phyloP scores from a whole-genome alignment of 2,113 vertebrate genomes.

The Dasyurus viverrinus region DNA sequence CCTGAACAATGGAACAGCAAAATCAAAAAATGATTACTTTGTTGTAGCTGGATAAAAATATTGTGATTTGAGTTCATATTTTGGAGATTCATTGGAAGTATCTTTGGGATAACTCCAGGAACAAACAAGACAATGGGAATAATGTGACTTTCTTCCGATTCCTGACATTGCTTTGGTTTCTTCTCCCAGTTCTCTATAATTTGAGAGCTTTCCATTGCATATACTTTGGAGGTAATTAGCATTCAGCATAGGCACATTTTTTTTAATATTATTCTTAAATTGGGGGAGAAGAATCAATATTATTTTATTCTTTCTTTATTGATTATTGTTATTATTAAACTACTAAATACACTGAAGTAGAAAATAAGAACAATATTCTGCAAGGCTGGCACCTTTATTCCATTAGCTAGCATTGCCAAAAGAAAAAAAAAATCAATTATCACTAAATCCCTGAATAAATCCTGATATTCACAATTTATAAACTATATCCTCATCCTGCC shows the following conservation, averaged over 20 bases:
- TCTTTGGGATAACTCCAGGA: background rate
- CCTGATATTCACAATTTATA: background rate
- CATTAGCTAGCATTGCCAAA: conserved; percentile 1
- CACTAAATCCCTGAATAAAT: conserved; percentile 29
- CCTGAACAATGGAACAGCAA: background rate
- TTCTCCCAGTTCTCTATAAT: background rate
- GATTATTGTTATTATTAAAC: conserved; percentile 18
- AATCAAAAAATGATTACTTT: background rate
- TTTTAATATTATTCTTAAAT: background rate
- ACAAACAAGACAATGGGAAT: background rate
- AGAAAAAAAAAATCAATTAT: conserved; percentile 13
- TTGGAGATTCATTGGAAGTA: background rate
- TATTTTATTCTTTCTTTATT: conserved; percentile 20
- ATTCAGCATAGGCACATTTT: background rate
- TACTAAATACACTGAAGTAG: conserved; percentile 17
- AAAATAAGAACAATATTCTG: conserved; percentile 4
- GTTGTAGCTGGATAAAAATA: background rate
- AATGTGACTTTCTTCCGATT: background rate
- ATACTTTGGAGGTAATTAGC: background rate
- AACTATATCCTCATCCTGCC: background rate
- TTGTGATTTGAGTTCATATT: background rate
- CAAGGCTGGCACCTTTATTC: background rate
- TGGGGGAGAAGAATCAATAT: background rate
- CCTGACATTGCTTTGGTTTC: background rate
- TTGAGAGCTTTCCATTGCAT: background rate